These are phyloP conservation scores for Heliconius congener DNA, from an alignment of 1,140 invertebrate genomes.

Conservation along the genomic window DNA sequence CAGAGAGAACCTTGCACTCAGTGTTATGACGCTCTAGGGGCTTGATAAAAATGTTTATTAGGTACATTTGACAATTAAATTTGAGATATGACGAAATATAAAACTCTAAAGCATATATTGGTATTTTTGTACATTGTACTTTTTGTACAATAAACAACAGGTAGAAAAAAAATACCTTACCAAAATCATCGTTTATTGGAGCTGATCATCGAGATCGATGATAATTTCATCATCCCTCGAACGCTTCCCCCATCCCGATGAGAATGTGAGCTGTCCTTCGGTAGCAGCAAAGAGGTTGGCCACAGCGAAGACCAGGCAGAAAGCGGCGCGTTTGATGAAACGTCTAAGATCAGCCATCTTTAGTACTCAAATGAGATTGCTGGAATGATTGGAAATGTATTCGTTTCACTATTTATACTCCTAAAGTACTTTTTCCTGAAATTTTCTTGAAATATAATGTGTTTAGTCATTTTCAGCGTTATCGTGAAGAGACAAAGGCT, in stretches of 20 bases:
- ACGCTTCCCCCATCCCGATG: conserved; percentile 50
- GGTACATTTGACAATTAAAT: too few relatives aligned
- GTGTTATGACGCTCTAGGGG: too few relatives aligned
- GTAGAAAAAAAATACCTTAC: background rate
- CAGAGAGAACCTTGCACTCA: too few relatives aligned
- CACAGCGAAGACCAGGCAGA: conserved; percentile 42
- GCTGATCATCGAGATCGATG: conserved; percentile 47
- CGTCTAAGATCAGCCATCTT: conserved; percentile 45
- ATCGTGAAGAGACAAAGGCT: background rate
- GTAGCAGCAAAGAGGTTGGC: conserved; percentile 45
- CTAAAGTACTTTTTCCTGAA: background rate
- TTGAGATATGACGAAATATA: too few relatives aligned
- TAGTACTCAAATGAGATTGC: background rate
- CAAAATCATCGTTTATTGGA: conserved; percentile 30
- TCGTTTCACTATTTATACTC: conserved; percentile 36
- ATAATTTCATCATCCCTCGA: conserved; percentile 46
- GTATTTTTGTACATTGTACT: too few relatives aligned
- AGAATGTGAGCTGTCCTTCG: conserved; percentile 50
- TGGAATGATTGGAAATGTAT: conserved; percentile 29
- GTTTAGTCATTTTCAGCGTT: background rate
- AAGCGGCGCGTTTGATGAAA: conserved; percentile 39
- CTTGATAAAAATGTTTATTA: too few relatives aligned
- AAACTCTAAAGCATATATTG: too few relatives aligned
- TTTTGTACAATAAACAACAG: too few relatives aligned
- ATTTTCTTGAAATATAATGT: background rate